Base-by-base conservation (phyloP, 2,888 invertebrate species). In the Stenodera caucasica region DNA sequence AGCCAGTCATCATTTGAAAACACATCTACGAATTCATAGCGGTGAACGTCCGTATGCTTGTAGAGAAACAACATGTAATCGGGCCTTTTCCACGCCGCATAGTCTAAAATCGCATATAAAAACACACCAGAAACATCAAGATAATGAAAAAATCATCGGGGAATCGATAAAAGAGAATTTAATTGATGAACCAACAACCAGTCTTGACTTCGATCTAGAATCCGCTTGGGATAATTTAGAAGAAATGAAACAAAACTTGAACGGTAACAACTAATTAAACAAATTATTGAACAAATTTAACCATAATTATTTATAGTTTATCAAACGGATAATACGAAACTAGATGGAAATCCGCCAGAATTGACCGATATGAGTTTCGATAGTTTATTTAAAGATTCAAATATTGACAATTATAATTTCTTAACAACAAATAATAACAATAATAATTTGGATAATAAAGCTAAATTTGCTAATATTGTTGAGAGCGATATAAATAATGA, bases 1-100 rank as follows among this genome's bases (percentile, higher is more conserved):
- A 1, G 95, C 96, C 18, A 94, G 94, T 52, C 96, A 97, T 80
- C 96, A 96, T 77, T 82, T 97, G 50, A 96, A 96, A 81, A 95
- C 95, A 0, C 96, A 97, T 76, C 86, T 87, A 32, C 85, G 95
- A 59, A 92, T 91, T 6, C 94, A 94, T 75, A 81, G 80, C 1
- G 92, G 92, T 0, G 88, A 92, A 78, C 85, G 90, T 60, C 92
- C 94, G 0, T 92, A 91, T 78, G 85, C 88, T 0, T 94, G 94
- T 77, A 81, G 81, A 37, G 84, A 85, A 66, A 81, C 80, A 1
- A 82, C 83, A 40, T 94, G 94, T 76, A 85, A 85, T 23, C 85
- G 90, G 70, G 87, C 92, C 0, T 95, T 95, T 79, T 90, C 92
- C 8, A 92, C 94, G 0, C 87, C 90, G n/a, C 91, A 93, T 72